Percentiles rank a stretch among this genome's conserved stretches.
Evolutionary conservation across 2,113 vertebrate species (phyloP).

Genomic region (Phrynosoma blainvillii): DNA sequence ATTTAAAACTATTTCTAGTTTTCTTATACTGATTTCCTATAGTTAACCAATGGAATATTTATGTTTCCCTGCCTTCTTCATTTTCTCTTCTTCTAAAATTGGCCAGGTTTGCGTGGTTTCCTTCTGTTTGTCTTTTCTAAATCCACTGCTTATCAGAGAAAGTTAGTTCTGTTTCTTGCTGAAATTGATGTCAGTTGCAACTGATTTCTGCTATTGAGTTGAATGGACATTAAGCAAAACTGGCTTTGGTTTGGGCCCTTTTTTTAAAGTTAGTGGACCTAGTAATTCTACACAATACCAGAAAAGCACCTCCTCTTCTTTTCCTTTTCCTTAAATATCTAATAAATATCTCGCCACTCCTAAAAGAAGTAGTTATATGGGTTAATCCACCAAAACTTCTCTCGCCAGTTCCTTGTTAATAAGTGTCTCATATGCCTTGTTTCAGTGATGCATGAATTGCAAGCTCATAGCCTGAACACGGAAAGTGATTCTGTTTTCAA

Average conservation of each 20-base stretch:
- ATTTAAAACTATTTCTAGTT: background rate
- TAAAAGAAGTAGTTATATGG: slow-evolving; percentile 43
- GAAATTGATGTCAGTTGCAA: background rate
- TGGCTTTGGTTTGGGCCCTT: background rate
- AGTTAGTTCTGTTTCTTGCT: background rate
- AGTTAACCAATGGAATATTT: slow-evolving; percentile 26
- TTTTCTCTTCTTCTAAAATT: slow-evolving; percentile 44
- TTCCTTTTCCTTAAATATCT: slow-evolving; percentile 4
- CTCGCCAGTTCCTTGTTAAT: background rate
- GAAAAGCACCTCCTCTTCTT: background rate
- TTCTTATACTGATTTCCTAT: background rate
- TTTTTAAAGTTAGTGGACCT: slow-evolving; percentile 41
- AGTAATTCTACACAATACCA: background rate
- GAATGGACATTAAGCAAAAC: background rate
- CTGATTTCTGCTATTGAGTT: background rate
- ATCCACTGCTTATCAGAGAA: slow-evolving; percentile 21
- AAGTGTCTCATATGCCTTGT: background rate
- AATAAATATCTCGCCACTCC: slow-evolving; percentile 28
- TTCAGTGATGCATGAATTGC: slow-evolving; percentile 57
- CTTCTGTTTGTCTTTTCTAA: slow-evolving; percentile 53
- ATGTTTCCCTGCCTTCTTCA: slow-evolving; percentile 6
- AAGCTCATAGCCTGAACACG: slow-evolving; percentile 66
- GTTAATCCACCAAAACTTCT: slow-evolving; percentile 58
- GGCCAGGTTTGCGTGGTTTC: slow-evolving; percentile 49
- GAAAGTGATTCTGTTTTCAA: slow-evolving; percentile 69